These are phyloP conservation scores for Anomalospiza imberbis DNA, from an alignment of 2,797 vertebrate species.

Conservation along the genomic window DNA sequence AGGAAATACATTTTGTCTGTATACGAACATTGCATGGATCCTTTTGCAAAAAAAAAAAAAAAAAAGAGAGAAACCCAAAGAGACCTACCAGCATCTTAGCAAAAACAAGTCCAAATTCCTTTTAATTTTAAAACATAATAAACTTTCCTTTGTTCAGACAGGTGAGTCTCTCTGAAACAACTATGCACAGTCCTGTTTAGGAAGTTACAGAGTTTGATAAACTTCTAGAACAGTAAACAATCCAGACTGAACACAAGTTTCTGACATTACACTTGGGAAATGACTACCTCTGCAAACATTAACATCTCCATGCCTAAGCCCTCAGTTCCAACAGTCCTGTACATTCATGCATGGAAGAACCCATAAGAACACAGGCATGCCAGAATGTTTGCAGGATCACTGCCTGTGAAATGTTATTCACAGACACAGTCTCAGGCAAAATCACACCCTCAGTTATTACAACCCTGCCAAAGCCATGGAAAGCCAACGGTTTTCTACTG, in stretches of 20 bases:
- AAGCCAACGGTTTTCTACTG: slow-evolving; percentile 41
- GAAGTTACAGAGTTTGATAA: background rate
- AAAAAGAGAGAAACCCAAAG: background rate
- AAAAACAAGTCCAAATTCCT: background rate
- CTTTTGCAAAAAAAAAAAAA: background rate
- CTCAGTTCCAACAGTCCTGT: background rate
- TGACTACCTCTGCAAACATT: background rate
- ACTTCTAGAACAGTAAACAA: background rate
- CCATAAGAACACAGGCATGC: background rate
- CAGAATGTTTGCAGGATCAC: slow-evolving; percentile 25
- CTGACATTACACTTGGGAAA: background rate
- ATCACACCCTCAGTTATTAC: background rate
- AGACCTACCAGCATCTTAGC: background rate
- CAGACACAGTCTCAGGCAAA: slow-evolving; percentile 10
- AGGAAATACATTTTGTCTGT: background rate
- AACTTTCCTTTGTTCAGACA: background rate
- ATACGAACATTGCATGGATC: background rate
- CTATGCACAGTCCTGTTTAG: background rate
- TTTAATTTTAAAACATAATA: background rate
- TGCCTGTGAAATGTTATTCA: slow-evolving; percentile 40
- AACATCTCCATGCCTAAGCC: background rate
- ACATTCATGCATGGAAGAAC: slow-evolving; percentile 8
- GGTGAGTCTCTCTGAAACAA: background rate
- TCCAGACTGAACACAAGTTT: background rate
- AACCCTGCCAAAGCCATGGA: slow-evolving; percentile 32